Percentiles rank a stretch among this genome's conserved stretches.
Evolutionary conservation across 1,140 invertebrate genomes (phyloP).

Genomic region (Drosophila novamexicana): DNA sequence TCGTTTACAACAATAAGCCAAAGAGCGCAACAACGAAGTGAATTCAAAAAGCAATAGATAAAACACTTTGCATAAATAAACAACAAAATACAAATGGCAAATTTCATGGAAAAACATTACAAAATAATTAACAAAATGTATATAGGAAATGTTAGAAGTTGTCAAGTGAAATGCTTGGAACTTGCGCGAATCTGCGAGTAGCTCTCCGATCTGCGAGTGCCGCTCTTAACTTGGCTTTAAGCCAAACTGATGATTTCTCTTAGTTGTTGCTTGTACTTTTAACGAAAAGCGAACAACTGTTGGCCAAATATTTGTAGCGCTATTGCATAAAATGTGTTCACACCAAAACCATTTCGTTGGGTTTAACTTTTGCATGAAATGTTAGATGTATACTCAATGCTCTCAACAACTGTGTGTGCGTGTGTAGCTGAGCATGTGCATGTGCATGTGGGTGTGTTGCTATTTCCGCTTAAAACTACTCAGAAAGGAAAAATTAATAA

Average conservation of each 20-base stretch:
- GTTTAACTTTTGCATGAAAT: not conserved
- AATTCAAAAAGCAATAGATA: constrained; percentile 26
- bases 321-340: constrained; percentile 36
- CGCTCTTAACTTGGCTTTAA: constrained; percentile 39
- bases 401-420: too few relatives aligned
- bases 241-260: constrained; percentile 38
- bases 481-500: constrained; percentile 6
- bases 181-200: constrained; percentile 36
- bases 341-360: constrained; percentile 20
- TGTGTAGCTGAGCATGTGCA: too few relatives aligned
- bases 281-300: constrained; percentile 17
- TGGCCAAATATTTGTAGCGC: constrained; percentile 10
- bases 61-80: constrained; percentile 21
- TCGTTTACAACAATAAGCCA: constrained; percentile 14
- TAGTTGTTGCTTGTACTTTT: constrained; percentile 12
- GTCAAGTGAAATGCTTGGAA: constrained; percentile 28
- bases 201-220: constrained; percentile 3
- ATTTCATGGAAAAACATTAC: constrained; percentile 25
- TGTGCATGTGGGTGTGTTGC: constrained; percentile 39
- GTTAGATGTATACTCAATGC: too few relatives aligned
- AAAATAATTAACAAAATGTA: constrained; percentile 5
- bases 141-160: not conserved
- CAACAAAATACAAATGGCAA: constrained; percentile 26
- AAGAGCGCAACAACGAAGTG: constrained; percentile 47
- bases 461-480: constrained; percentile 49